Conservation (phyloP, 2,113 vertebrate species). For the Poeciliopsis retropinna region DNA sequence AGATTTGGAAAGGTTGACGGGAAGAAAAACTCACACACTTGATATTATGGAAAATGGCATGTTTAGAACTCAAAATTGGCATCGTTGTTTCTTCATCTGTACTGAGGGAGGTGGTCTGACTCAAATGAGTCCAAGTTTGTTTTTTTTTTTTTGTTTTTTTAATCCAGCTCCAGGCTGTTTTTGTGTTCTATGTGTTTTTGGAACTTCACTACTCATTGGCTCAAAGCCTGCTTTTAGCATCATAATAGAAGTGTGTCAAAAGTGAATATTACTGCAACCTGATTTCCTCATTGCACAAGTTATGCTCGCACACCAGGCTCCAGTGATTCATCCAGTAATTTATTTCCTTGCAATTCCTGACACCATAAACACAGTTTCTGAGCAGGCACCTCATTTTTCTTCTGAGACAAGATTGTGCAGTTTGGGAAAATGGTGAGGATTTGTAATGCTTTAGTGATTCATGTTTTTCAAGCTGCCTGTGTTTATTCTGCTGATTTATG, state of each 20-base stretch:
- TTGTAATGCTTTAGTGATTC: constrained; percentile 80
- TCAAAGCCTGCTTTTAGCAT: constrained; percentile 53
- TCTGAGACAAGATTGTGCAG: constrained; percentile 72
- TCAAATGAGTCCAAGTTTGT: constrained; percentile 43
- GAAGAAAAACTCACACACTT: constrained; percentile 21
- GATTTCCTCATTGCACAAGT: constrained; percentile 77
- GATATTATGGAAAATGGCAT: constrained; percentile 12
- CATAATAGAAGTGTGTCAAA: constrained; percentile 74
- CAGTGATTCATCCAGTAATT: constrained; percentile 81
- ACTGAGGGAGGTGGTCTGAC: constrained; percentile 16
- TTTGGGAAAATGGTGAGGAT: constrained; percentile 76
- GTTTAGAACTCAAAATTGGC: constrained; percentile 20
- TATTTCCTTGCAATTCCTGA: constrained; percentile 80
- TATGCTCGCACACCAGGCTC: constrained; percentile 67
- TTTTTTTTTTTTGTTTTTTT: constrained; percentile 48
- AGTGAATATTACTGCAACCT: constrained; percentile 84
- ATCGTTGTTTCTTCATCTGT: constrained; percentile 19
- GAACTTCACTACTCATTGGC: constrained; percentile 53
- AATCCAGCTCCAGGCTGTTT: constrained; percentile 47
- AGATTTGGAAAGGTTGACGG: constrained; percentile 63
- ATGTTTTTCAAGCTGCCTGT: constrained; percentile 74
- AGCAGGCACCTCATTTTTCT: constrained; percentile 84
- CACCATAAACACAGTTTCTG: constrained; percentile 83
- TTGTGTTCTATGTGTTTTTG: constrained; percentile 46
- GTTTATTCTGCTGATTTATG: constrained; percentile 82